Conservation (phyloP, 2,888 invertebrate genomes). For the Thysanoteuthis rhombus region DNA sequence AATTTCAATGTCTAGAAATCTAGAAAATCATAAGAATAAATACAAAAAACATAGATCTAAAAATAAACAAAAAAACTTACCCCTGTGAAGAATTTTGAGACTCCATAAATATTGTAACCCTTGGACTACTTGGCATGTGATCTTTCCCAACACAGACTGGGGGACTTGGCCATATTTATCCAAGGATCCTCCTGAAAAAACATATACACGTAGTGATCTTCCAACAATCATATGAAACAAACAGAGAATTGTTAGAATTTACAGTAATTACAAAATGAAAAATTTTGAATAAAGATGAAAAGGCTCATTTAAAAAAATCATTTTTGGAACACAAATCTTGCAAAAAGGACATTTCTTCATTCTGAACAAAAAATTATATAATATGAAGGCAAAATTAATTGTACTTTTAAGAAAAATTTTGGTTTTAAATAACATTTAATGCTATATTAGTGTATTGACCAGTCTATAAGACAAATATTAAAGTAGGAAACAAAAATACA, state of each 20-base stretch:
- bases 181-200: slow-evolving; percentile 62
- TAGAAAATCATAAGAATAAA: neutral
- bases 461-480: no score
- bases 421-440: no score
- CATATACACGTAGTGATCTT: neutral
- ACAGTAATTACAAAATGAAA: no score
- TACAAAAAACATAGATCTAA: neutral
- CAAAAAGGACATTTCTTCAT: no score
- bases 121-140: slow-evolving; percentile 61
- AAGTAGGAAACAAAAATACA: no score
- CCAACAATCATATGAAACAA: neutral
- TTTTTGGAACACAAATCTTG: no score
- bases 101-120: slow-evolving; percentile 67
- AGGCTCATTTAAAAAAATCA: no score
- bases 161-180: slow-evolving; percentile 62
- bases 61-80: slow-evolving; percentile 43
- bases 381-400: no score
- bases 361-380: no score
- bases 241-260: neutral
- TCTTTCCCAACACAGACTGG: slow-evolving; percentile 63
- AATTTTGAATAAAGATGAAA: no score
- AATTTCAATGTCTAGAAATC: neutral
- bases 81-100: slow-evolving; percentile 67
- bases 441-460: no score
- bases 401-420: no score